Evolutionary conservation across 2,797 vertebrate species (phyloP), one percentile per base, ranked within the genome.

Genomic region (Fratercula arctica): DNA sequence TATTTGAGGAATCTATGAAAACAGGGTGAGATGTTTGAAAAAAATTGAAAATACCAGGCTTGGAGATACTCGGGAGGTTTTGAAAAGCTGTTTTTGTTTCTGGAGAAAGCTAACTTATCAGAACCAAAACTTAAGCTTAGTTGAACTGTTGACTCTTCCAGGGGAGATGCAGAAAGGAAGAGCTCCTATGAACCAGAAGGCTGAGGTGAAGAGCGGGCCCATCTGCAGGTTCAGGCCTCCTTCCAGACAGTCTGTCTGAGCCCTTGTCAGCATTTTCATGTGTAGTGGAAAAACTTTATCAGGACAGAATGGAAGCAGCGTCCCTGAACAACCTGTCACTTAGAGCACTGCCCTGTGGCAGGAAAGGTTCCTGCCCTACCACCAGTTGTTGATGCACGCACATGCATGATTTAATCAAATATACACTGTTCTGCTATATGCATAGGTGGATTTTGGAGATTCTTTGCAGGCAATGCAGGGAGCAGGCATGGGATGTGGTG

Each of bases 391-490:
- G 14, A 9, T 29, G 15, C 31, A 48, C 24, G 9, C 5, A 51
- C 14, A 3, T 26, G 8, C 0, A 2, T 1, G 14, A 16, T 43
- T 45, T 73, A 70, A 48, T 61, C 31, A 31, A 21, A 17, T 31
- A 3, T 2, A 26, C 6, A 2, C 54, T 28, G 14, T 50, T 59
- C 45, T 54, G 14, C 13, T 59, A 0, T 8, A 10, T 12, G 11
- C 7, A 13, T 9, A 5, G 21, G 0, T 21, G 41, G 28, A 33
- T 66, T 39, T 76, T 51, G 86, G 67, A 24, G 66, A 29, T 43
- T n/a, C 18, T 21, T 61, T 69, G 57, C 67, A 81, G 77, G 25
- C n/a, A 8, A 0, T 18, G 48, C 3, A 13, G 72, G 11, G 48
- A 86, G 61, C 23, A 11, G 46, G 33, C 1, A 0, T 43, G 39